Conservation (phyloP, 2,797 vertebrate genomes). For the Balearica regulorum region DNA sequence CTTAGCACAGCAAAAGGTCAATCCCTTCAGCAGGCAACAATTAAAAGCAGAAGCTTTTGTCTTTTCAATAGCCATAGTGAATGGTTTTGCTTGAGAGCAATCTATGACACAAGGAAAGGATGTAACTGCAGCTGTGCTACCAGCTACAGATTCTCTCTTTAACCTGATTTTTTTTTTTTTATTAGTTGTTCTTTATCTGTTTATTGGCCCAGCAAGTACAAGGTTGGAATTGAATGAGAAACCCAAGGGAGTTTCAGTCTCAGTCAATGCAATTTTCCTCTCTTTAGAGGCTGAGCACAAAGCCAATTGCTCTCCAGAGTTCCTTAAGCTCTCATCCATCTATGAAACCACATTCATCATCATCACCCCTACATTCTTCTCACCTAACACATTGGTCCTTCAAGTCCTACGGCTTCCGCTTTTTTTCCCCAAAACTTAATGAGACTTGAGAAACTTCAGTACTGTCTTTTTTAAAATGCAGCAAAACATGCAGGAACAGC, state of each 20-base stretch:
- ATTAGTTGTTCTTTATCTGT: constrained; percentile 51
- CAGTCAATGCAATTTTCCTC: constrained; percentile 21
- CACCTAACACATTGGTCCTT: not conserved
- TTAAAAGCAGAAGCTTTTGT: not conserved
- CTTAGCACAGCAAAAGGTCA: constrained; percentile 1
- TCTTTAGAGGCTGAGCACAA: constrained; percentile 34
- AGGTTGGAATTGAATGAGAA: constrained; percentile 39
- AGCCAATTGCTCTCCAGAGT: constrained; percentile 26
- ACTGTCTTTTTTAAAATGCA: not conserved
- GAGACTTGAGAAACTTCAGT: not conserved
- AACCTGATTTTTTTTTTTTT: constrained; percentile 10
- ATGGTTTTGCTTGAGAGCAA: constrained; percentile 10
- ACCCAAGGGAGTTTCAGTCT: constrained; percentile 23
- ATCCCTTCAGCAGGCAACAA: not conserved
- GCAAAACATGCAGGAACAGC: not conserved
- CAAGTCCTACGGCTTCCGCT: not conserved
- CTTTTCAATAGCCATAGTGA: not conserved
- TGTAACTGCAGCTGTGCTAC: not conserved
- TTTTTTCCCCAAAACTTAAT: not conserved
- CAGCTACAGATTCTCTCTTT: constrained; percentile 9
- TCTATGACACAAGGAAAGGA: not conserved
- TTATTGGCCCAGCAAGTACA: constrained; percentile 27
- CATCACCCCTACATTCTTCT: not conserved
- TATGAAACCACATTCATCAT: not conserved
- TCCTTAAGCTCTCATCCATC: not conserved